Evolutionary conservation across 2,113 vertebrate species (phyloP).

Genomic region (Lagopus leucura): DNA sequence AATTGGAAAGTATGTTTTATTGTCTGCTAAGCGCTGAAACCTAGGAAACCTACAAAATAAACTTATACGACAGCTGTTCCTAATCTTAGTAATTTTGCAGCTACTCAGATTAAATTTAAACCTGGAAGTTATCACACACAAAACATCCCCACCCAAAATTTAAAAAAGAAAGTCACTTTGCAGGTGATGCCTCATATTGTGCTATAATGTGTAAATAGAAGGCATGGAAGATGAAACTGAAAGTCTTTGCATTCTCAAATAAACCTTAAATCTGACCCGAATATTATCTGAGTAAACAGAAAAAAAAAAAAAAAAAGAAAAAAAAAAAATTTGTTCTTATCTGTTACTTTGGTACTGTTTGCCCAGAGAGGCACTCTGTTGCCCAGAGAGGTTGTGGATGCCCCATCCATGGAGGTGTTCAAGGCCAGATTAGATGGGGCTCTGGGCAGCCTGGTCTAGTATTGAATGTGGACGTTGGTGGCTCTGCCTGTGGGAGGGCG

Average conservation of each 20-base stretch:
- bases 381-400: too few relatives aligned
- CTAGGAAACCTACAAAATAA: conserved; percentile 25
- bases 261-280: background rate
- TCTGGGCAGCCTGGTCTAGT: too few relatives aligned
- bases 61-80: background rate
- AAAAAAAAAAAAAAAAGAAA: background rate
- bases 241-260: background rate
- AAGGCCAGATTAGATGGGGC: too few relatives aligned
- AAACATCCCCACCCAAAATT: background rate
- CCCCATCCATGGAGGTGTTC: too few relatives aligned
- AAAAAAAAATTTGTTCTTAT: background rate
- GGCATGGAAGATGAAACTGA: background rate
- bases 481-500: too few relatives aligned
- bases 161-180: background rate
- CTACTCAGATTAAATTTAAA: conserved; percentile 14
- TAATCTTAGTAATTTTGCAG: conserved; percentile 3
- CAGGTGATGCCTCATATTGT: background rate
- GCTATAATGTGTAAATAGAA: background rate
- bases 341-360: background rate
- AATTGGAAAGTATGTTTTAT: background rate
- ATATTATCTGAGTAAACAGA: background rate
- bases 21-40: background rate
- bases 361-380: too few relatives aligned
- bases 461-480: too few relatives aligned
- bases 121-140: background rate